These are phyloP conservation scores for Marasmarcha lunaedactyla DNA, from an alignment of 2,888 invertebrate genomes.

Conservation along the genomic window DNA sequence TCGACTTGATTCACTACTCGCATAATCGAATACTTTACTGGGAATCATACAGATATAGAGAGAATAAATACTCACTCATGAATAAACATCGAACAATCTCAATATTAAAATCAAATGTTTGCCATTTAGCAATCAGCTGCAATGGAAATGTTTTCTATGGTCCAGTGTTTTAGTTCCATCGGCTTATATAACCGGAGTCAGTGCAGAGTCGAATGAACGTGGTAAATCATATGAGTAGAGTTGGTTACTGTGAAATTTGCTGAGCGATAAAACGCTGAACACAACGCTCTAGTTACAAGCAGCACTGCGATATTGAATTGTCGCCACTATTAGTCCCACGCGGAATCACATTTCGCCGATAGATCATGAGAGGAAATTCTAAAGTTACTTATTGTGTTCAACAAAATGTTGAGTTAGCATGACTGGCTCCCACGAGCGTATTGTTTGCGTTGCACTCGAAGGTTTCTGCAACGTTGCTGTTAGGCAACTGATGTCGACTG, in stretches of 20 bases:
- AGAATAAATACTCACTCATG: constrained; percentile 6
- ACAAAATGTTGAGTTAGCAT: constrained; percentile 32
- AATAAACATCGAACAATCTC: no score
- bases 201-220: no score
- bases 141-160: no score
- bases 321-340: constrained; percentile 25
- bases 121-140: no score
- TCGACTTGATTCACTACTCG: background rate
- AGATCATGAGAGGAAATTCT: constrained; percentile 44
- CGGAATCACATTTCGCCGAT: constrained; percentile 42
- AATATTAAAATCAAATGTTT: no score
- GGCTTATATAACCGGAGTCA: no score
- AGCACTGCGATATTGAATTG: constrained; percentile 24
- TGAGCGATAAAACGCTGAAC: constrained; percentile 3
- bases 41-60: constrained; percentile 8
- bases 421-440: constrained; percentile 54
- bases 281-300: constrained; percentile 12
- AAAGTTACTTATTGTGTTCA: constrained; percentile 40
- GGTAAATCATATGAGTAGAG: no score
- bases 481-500: constrained; percentile 48
- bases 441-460: constrained; percentile 59
- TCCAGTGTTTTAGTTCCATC: no score
- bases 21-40: no score
- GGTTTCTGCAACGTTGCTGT: constrained; percentile 59
- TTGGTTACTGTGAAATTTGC: background rate